These are phyloP conservation scores for Metellina segmentata DNA, from an alignment of 2,888 invertebrate species.

Conservation along the genomic window DNA sequence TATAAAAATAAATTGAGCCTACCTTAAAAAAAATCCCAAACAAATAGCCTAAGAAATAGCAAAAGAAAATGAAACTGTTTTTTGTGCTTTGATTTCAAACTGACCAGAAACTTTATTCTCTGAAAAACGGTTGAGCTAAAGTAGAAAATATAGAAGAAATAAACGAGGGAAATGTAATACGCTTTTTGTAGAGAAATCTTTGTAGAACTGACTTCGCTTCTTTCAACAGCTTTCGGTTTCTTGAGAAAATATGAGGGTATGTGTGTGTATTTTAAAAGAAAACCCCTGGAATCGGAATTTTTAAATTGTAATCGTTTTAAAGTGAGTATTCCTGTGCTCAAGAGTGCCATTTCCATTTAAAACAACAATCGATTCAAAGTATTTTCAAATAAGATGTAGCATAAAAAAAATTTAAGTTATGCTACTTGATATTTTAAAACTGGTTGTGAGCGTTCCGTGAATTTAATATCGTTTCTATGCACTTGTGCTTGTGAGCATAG, in stretches of 20 bases:
- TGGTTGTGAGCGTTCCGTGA: no score
- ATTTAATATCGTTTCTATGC: no score
- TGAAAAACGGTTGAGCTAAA: slow-evolving; percentile 38
- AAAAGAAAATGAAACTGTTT: slow-evolving; percentile 30
- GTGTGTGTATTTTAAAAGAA: neutral
- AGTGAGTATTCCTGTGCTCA: no score
- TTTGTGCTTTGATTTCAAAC: slow-evolving; percentile 53
- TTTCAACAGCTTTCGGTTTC: slow-evolving; percentile 9
- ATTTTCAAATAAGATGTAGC: no score
- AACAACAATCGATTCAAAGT: no score
- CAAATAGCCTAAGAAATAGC: slow-evolving; percentile 2
- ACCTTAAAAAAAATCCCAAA: neutral
- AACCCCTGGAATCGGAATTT: no score
- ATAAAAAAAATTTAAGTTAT: no score
- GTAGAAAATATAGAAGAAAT: slow-evolving; percentile 45
- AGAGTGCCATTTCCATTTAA: no score
- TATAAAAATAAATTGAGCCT: slow-evolving; percentile 20
- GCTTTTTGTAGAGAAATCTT: slow-evolving; percentile 25
- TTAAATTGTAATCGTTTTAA: no score
- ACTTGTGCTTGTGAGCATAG: no score
- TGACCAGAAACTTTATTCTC: slow-evolving; percentile 70
- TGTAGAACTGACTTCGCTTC: slow-evolving; percentile 26
- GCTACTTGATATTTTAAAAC: no score
- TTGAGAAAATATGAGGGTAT: slow-evolving; percentile 12
- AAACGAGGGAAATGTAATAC: slow-evolving; percentile 49